A percentile compares a stretch with the other conserved stretches of the same genome.
These are phyloP conservation scores for Argopecten irradians DNA, from an alignment of 1,140 invertebrate species.

Conservation along the genomic window DNA sequence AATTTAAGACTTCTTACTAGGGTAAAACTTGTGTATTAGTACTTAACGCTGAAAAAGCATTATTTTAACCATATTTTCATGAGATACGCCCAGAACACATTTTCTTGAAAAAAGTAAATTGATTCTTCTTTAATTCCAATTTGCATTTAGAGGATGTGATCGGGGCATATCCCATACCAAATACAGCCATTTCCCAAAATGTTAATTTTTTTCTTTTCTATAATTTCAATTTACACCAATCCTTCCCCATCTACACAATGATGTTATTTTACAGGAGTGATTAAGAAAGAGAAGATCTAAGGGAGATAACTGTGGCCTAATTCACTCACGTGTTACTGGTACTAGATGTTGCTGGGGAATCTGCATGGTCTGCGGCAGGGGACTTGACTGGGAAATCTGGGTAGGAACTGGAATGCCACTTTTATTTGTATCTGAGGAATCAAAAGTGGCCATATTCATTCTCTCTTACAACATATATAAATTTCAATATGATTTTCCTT, in stretches of 20 bases:
- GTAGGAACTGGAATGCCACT: conserved; percentile 20
- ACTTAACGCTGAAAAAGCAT: not conserved
- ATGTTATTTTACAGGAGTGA: not conserved
- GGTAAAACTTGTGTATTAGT: not conserved
- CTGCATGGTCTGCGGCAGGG: not conserved
- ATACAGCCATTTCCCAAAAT: not conserved
- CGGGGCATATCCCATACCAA: not conserved
- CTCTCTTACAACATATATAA: not conserved
- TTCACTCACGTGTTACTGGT: conserved; percentile 55
- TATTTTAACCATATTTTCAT: not conserved
- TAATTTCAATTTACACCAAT: not conserved
- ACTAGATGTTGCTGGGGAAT: conserved; percentile 9
- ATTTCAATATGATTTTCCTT: no score
- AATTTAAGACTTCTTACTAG: not conserved
- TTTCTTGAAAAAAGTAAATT: not conserved
- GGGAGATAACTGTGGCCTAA: conserved; percentile 37
- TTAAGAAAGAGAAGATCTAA: conserved; percentile 24
- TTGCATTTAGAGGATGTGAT: not conserved
- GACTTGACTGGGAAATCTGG: conserved; percentile 14
- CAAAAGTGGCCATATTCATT: conserved; percentile 2
- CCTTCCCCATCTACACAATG: not conserved
- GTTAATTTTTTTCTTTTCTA: not conserved
- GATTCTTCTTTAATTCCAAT: not conserved
- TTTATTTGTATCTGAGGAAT: conserved; percentile 23
- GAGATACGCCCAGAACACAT: not conserved